Evolutionary conservation across 2,797 vertebrate genomes (phyloP).

Genomic region (Urocyon cinereoargenteus): DNA sequence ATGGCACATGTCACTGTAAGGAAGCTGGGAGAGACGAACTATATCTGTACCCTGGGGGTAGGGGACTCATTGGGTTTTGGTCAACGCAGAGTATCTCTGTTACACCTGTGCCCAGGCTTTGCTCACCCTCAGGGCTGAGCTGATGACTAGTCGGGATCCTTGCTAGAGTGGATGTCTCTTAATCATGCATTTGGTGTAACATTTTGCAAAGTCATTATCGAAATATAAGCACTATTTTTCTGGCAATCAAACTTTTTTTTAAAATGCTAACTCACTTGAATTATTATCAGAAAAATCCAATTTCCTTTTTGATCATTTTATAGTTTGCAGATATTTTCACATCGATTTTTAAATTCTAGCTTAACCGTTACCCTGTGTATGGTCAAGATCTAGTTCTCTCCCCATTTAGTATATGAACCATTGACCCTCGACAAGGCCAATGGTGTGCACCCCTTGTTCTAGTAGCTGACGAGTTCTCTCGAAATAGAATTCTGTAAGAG

Average conservation of each 20-base stretch:
- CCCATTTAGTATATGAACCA: neutral
- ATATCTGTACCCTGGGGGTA: neutral
- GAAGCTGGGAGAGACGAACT: neutral
- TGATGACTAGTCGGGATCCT: neutral
- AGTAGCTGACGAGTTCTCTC: neutral
- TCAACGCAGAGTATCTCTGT: neutral
- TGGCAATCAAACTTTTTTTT: neutral
- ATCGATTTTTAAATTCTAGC: neutral
- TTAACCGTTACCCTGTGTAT: neutral
- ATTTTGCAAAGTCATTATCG: constrained; percentile 21
- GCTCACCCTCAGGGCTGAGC: neutral
- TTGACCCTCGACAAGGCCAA: neutral
- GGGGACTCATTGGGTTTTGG: rapidly evolving
- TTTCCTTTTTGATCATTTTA: neutral
- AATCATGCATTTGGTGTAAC: neutral
- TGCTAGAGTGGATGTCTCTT: neutral
- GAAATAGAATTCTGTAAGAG: neutral
- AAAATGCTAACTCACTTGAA: neutral
- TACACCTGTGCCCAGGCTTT: neutral
- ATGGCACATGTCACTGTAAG: neutral
- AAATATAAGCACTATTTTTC: neutral
- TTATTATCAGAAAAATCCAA: constrained; percentile 8
- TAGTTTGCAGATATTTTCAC: neutral
- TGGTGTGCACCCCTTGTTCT: neutral
- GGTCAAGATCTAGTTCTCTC: neutral